Conservation (phyloP, 2,888 invertebrate species). For the Cosmorhoe ocellata region DNA sequence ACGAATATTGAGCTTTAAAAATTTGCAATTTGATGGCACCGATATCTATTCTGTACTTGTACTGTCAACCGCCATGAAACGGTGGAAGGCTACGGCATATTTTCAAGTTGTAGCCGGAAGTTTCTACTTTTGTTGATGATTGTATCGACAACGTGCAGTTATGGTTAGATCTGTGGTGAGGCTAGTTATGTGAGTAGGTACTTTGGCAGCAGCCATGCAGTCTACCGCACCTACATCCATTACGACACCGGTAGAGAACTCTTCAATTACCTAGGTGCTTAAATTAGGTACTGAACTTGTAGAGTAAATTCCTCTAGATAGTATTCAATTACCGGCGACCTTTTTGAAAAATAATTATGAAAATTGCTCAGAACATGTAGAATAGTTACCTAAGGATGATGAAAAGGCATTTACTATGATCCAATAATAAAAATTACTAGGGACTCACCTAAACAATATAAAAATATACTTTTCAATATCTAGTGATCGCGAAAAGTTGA, state of each 20-base stretch:
- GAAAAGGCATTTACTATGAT: too few relatives aligned
- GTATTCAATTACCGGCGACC: neutral
- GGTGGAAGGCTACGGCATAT: too few relatives aligned
- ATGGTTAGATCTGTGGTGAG: neutral
- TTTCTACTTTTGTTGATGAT: neutral
- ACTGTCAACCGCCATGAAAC: too few relatives aligned
- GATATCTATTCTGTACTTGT: too few relatives aligned
- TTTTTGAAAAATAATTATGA: slow-evolving; percentile 5
- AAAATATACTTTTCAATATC: too few relatives aligned
- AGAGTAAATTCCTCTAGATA: slow-evolving; percentile 14
- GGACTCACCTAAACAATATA: too few relatives aligned
- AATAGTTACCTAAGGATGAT: too few relatives aligned
- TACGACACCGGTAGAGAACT: slow-evolving; percentile 32
- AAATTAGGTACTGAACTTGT: slow-evolving; percentile 27
- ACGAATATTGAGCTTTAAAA: too few relatives aligned
- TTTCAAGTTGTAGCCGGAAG: too few relatives aligned
- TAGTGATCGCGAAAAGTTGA: too few relatives aligned
- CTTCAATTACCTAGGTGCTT: slow-evolving; percentile 32
- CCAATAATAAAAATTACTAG: too few relatives aligned
- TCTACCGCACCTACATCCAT: slow-evolving; percentile 48
- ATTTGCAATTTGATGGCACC: too few relatives aligned
- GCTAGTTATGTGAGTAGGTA: slow-evolving; percentile 12
- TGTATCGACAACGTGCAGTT: neutral
- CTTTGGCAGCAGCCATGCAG: slow-evolving; percentile 45
- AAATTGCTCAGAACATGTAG: neutral